Evolutionary conservation across 2,888 invertebrate genomes (phyloP).

Genomic region (Oxytorus armatus): DNA sequence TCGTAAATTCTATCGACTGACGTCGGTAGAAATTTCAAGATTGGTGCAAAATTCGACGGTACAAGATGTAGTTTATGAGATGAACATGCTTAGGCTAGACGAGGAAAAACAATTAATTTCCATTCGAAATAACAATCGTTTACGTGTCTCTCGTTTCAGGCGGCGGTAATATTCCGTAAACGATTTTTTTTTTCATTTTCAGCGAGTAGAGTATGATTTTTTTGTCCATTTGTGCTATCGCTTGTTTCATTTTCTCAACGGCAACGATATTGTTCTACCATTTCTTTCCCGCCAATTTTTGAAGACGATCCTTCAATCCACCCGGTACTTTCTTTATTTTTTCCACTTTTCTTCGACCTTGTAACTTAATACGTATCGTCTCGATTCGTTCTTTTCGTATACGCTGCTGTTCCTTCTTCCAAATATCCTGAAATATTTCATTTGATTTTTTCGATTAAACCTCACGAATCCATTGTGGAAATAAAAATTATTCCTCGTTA

Average conservation of each 20-base stretch:
- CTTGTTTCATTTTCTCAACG: not conserved
- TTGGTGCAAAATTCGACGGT: slow-evolving; percentile 23
- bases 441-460: not conserved
- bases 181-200: slow-evolving; percentile 23
- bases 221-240: slow-evolving; percentile 26
- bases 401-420: slow-evolving; percentile 95
- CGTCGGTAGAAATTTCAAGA: slow-evolving; percentile 25
- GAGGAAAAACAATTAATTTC: slow-evolving; percentile 7
- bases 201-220: slow-evolving; percentile 8
- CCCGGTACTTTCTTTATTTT: slow-evolving; percentile 86
- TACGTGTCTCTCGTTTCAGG: not conserved
- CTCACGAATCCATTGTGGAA: not conserved
- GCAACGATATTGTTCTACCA: slow-evolving; percentile 53
- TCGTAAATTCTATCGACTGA: slow-evolving; percentile 24
- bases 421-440: slow-evolving; percentile 90
- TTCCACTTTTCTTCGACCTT: slow-evolving; percentile 72
- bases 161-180: not conserved
- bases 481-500: not conserved
- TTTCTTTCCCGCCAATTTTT: slow-evolving; percentile 85
- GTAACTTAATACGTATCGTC: slow-evolving; percentile 74
- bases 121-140: not conserved
- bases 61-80: not conserved
- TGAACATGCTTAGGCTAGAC: not conserved
- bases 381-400: slow-evolving; percentile 89
- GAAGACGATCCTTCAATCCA: slow-evolving; percentile 88